phyloP scores from a whole-genome alignment of 2,888 invertebrate species.

The Hedya salicella region DNA sequence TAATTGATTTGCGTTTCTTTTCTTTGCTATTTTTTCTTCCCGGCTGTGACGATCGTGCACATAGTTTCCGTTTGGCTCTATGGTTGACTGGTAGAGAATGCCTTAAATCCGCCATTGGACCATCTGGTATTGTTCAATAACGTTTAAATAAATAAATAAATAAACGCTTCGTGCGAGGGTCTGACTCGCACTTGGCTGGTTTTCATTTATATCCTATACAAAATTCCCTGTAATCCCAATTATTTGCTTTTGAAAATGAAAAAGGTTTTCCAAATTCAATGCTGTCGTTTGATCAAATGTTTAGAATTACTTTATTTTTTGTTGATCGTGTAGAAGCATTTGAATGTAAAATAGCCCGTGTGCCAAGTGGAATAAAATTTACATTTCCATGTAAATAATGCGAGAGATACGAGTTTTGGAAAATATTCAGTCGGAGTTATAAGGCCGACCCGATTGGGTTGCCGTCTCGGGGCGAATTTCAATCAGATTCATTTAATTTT shows the following conservation, averaged over 20 bases:
- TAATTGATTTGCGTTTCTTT: no score
- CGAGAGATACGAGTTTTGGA: background rate
- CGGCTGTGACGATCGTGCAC: no score
- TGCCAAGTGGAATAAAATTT: background rate
- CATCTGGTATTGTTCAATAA: no score
- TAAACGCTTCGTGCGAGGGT: no score
- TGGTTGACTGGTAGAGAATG: no score
- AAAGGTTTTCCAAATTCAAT: constrained; percentile 28
- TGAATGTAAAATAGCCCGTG: background rate
- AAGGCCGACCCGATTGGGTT: constrained; percentile 3
- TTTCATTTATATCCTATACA: background rate
- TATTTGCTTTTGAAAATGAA: constrained; percentile 18
- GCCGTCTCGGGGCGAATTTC: constrained; percentile 15
- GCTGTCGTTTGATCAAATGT: constrained; percentile 13
- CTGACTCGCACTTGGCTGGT: no score
- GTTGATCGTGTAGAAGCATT: background rate
- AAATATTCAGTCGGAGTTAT: constrained; percentile 1
- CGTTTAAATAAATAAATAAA: no score
- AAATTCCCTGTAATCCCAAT: constrained; percentile 6
- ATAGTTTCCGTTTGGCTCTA: no score
- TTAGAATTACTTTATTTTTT: constrained; percentile 10
- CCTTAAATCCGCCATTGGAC: no score
- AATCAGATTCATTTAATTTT: constrained; percentile 25
- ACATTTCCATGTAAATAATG: background rate
- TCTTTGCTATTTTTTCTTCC: no score